A percentile compares a stretch with the other conserved stretches of the same genome.
These are phyloP conservation scores for Sarcophaga bullata DNA, from an alignment of 1,140 invertebrate genomes.

Conservation along the genomic window DNA sequence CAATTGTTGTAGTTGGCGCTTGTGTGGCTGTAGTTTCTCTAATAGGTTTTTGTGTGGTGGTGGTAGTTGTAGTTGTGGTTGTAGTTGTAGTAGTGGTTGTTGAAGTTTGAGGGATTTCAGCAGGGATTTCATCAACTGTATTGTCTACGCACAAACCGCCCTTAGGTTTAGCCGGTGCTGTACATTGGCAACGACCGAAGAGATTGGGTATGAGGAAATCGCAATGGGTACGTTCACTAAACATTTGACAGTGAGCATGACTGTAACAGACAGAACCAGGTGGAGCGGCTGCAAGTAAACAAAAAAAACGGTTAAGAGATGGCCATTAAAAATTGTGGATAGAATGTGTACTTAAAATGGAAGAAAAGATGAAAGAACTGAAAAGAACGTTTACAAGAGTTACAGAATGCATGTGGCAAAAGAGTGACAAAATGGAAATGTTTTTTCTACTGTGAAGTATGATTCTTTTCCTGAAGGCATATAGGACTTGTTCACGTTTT, in stretches of 20 bases:
- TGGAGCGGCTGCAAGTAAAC: conserved; percentile 77
- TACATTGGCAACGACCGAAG: conserved; percentile 87
- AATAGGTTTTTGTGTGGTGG: conserved; percentile 45
- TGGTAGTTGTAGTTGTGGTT: conserved; percentile 55
- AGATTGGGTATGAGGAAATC: conserved; percentile 89
- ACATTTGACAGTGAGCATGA: conserved; percentile 85
- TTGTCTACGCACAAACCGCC: conserved; percentile 72
- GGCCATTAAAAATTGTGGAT: neutral
- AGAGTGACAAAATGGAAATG: too few species aligned
- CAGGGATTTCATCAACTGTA: conserved; percentile 29
- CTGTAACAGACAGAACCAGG: conserved; percentile 90
- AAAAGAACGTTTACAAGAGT: neutral
- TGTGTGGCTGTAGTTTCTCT: conserved; percentile 32
- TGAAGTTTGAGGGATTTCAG: conserved; percentile 53
- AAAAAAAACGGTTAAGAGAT: conserved; percentile 6
- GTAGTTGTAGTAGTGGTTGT: conserved; percentile 60
- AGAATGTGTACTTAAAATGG: neutral
- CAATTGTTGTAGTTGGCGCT: conserved; percentile 29
- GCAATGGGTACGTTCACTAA: conserved; percentile 83
- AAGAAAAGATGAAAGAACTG: neutral
- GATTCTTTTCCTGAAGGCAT: too few species aligned
- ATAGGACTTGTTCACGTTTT: too few species aligned
- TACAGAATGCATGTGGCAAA: too few species aligned
- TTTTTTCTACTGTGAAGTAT: too few species aligned
- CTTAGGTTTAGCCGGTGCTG: conserved; percentile 73